Evolutionary conservation across 2,888 invertebrate genomes (phyloP), one percentile per base, ranked within the genome.

Genomic region (Suillia variegata): DNA sequence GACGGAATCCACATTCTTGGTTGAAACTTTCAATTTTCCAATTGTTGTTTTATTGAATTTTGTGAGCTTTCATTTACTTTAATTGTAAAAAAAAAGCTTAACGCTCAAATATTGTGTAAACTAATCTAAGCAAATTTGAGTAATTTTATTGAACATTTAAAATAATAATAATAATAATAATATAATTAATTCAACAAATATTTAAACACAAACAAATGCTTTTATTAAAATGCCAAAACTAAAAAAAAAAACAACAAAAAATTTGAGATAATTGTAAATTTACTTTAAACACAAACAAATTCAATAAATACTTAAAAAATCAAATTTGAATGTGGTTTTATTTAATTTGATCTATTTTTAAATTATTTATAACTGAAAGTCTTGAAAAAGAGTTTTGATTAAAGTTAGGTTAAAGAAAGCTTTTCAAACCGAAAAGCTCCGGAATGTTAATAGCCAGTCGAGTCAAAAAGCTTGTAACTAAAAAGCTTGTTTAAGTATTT

Each of bases 211-310:
- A 12, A 38, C 6, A 38, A n/a, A 45, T 3, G 45, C 45, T 45
- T 45, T 45, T 20, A 45, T 45, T 26, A 18, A 45, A 45, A 45
- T 45, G 45, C 45, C 20, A 45, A 45, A 45, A n/a, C 15, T 38
- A 13, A 38, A 8, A 6, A 38, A 38, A n/a, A n/a, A n/a, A n/a
- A n/a, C n/a, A n/a, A n/a, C n/a, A n/a, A n/a, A n/a, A n/a, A n/a
- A n/a, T n/a, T 18, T 45, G 20, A 45, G 18, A 17, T 45, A 2
- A 45, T 45, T 45, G 45, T 45, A 20, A 12, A 18, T 45, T 45
- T 18, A 17, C 20, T 45, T 45, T 20, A 45, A 18, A 2, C 2
- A 12, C 18, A 45, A 38, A 38, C 6, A 13, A 13, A 38, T 38
- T 38, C 38, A 38, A 38, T 38, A n/a, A 8, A 38, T 13, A 8